Evolutionary conservation across 2,113 vertebrate species (phyloP).

Genomic region (Chloroceryle aenea): DNA sequence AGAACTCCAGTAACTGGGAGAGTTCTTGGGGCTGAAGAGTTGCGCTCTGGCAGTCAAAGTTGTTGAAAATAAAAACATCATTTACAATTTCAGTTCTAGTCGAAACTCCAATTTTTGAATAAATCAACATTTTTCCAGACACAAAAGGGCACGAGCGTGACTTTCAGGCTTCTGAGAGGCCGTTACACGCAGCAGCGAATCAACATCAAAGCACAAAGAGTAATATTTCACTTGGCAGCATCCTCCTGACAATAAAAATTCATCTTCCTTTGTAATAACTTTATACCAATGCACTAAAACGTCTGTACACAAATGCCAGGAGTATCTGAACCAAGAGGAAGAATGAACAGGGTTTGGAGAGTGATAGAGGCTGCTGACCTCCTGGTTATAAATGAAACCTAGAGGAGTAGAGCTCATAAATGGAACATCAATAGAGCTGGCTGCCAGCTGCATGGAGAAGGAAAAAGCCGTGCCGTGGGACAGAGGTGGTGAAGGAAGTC

Average conservation of each 20-base stretch:
- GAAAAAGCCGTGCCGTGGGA: not conserved
- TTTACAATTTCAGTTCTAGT: not conserved
- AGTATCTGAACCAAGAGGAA: not conserved
- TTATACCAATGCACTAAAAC: not conserved
- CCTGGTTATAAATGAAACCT: not conserved
- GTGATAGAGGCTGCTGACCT: not conserved
- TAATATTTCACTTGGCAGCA: not conserved
- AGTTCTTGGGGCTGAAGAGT: not conserved
- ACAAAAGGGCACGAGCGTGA: not conserved
- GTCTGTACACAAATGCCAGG: not conserved
- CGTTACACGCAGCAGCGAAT: not conserved
- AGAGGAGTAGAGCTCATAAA: not conserved
- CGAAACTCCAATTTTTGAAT: not conserved
- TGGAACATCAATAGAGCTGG: not conserved
- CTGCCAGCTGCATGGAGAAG: not conserved
- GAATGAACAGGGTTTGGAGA: not conserved
- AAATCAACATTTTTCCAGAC: constrained; percentile 40
- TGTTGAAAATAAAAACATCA: not conserved
- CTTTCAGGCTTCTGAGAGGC: not conserved
- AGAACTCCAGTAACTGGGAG: not conserved
- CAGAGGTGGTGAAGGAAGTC: not conserved
- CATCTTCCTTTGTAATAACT: constrained; percentile 33
- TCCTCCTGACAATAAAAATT: constrained; percentile 42
- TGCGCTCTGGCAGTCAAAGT: not conserved
- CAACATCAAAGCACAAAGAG: not conserved